phyloP scores from a whole-genome alignment of 2,797 vertebrate species.

The Typhlichthys subterraneus region DNA sequence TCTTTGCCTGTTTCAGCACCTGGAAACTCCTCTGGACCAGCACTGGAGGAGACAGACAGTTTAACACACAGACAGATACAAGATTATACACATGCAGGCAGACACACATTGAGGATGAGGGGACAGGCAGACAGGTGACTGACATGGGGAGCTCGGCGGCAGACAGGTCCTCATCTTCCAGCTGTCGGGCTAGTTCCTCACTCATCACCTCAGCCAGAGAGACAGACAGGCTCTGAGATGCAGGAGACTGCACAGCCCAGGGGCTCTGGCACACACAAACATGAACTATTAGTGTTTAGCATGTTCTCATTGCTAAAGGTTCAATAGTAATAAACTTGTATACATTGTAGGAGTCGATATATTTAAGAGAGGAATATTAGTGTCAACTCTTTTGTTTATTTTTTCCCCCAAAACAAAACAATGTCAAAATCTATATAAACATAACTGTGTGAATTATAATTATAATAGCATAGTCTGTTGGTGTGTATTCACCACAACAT shows the following conservation, averaged over 20 bases:
- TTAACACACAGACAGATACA: neutral
- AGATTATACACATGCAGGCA: neutral
- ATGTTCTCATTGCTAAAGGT: neutral
- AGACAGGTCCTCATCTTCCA: slow-evolving; percentile 83
- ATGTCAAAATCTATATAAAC: too few relatives aligned
- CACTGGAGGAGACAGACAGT: slow-evolving; percentile 56
- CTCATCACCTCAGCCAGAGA: slow-evolving; percentile 96
- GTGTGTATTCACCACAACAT: too few relatives aligned
- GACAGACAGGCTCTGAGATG: slow-evolving; percentile 82
- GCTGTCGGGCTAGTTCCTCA: slow-evolving; percentile 89
- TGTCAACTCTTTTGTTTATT: too few relatives aligned
- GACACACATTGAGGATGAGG: too few relatives aligned
- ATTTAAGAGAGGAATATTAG: too few relatives aligned
- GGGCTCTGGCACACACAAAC: slow-evolving; percentile 79
- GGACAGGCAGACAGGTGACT: slow-evolving; percentile 50
- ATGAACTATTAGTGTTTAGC: neutral
- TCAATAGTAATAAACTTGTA: too few relatives aligned
- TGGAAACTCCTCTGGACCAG: slow-evolving; percentile 65
- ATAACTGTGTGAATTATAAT: too few relatives aligned
- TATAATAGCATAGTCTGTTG: too few relatives aligned
- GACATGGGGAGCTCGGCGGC: slow-evolving; percentile 78
- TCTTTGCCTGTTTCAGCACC: slow-evolving; percentile 57
- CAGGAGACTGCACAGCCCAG: slow-evolving; percentile 72
- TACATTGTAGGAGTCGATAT: too few relatives aligned
- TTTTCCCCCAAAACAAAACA: too few relatives aligned